Percentiles rank a stretch among this genome's conserved stretches.
phyloP scores from a whole-genome alignment of 2,113 vertebrate species.

The Actinemys pallida region DNA sequence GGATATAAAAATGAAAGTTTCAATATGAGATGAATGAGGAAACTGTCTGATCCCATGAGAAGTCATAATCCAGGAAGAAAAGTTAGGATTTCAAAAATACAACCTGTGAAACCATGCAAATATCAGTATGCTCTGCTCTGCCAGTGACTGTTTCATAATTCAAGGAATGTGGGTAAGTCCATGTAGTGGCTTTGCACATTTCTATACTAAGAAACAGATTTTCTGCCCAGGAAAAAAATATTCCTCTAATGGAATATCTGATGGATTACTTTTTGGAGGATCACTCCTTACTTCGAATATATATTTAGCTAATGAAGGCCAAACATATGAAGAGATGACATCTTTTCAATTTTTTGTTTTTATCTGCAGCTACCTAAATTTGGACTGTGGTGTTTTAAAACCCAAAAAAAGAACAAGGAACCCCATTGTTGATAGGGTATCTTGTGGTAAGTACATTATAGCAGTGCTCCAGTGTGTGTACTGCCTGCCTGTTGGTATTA shows the following conservation, averaged over 20 bases:
- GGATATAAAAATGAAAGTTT: not conserved
- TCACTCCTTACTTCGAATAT: not conserved
- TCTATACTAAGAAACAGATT: not conserved
- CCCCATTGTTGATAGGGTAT: rapidly evolving
- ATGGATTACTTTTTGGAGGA: not conserved
- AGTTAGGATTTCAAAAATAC: not conserved
- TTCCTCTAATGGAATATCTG: not conserved
- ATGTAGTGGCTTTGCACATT: not conserved
- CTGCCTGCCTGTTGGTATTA: not conserved
- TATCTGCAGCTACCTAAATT: not conserved
- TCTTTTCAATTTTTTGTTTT: not conserved
- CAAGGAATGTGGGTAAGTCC: not conserved
- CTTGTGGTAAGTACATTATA: not conserved
- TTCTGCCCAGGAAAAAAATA: not conserved
- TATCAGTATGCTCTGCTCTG: not conserved
- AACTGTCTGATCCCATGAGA: not conserved
- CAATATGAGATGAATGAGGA: not conserved
- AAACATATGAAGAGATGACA: not conserved
- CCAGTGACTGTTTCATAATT: not conserved
- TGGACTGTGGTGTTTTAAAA: not conserved
- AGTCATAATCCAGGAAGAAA: not conserved
- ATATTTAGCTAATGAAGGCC: not conserved
- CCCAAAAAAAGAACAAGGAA: not conserved
- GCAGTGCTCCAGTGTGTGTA: not conserved
- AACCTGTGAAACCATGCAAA: not conserved